These are phyloP conservation scores for Aphaenogaster ashmeadi DNA, from an alignment of 1,140 invertebrate species.

Conservation along the genomic window DNA sequence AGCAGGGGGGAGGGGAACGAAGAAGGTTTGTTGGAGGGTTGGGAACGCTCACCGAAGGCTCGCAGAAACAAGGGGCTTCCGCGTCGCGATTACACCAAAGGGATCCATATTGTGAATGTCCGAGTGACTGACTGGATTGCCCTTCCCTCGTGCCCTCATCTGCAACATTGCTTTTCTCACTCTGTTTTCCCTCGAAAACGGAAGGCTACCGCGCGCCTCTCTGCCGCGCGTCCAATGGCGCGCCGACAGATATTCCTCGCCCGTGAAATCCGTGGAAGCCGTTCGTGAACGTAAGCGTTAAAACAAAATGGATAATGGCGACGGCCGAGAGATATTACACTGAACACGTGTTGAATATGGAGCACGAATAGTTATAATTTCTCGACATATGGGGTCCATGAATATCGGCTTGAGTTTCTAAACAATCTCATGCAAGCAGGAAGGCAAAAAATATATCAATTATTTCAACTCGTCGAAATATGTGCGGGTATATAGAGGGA, in stretches of 20 bases:
- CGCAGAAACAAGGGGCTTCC: slow-evolving; percentile 73
- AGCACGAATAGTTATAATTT: not conserved
- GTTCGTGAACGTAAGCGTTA: slow-evolving; percentile 18
- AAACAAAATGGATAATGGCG: slow-evolving; percentile 47
- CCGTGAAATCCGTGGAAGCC: slow-evolving; percentile 47
- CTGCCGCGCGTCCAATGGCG: not conserved
- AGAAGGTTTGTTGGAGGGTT: slow-evolving; percentile 38
- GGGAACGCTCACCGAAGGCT: slow-evolving; percentile 59
- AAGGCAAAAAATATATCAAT: not conserved
- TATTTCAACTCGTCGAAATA: not conserved
- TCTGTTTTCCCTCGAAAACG: slow-evolving; percentile 13
- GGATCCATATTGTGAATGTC: slow-evolving; percentile 78
- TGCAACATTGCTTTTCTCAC: slow-evolving; percentile 66
- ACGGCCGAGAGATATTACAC: not conserved
- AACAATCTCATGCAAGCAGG: not conserved
- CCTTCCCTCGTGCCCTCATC: slow-evolving; percentile 35
- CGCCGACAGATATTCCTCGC: slow-evolving; percentile 37
- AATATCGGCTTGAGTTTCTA: not conserved
- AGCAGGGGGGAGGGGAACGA: not conserved
- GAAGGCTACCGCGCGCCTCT: not conserved
- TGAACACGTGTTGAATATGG: slow-evolving; percentile 22
- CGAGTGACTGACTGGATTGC: slow-evolving; percentile 75
- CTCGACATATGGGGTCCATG: not conserved
- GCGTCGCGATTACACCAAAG: slow-evolving; percentile 77
- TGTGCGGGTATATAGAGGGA: not conserved